Percentiles rank a stretch among this genome's conserved stretches.
phyloP scores from a whole-genome alignment of 2,113 vertebrate species.

The Suricata suricatta region DNA sequence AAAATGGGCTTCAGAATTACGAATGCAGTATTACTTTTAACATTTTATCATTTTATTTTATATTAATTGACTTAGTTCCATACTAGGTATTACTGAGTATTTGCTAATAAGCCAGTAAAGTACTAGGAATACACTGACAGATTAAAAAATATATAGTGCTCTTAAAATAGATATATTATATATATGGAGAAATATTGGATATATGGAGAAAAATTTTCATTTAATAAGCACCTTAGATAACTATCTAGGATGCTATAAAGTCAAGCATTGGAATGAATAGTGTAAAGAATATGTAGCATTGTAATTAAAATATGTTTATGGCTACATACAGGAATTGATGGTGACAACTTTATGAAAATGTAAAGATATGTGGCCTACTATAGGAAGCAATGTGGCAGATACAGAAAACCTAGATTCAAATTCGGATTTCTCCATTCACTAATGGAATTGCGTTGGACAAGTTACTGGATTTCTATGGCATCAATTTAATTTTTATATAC shows the following conservation, averaged over 20 bases:
- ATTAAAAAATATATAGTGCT: neutral
- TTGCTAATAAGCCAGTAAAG: neutral
- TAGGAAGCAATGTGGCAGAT: neutral
- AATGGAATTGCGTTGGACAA: neutral
- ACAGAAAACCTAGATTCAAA: neutral
- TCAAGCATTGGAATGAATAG: neutral
- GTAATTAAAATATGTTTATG: neutral
- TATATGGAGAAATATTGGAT: too few relatives aligned
- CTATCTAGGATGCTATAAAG: neutral
- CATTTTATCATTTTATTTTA: neutral
- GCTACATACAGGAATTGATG: neutral
- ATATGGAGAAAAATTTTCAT: neutral
- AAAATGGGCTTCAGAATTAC: neutral
- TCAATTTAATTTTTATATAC: neutral
- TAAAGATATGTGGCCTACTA: too few relatives aligned
- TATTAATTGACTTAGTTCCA: neutral
- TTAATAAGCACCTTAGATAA: neutral
- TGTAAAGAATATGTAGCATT: neutral
- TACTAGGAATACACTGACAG: neutral
- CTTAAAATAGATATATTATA: neutral
- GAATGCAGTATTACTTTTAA: neutral
- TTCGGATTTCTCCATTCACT: neutral
- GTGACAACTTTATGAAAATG: neutral
- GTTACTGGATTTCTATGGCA: neutral
- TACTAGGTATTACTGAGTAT: neutral